A percentile compares a stretch with the other conserved stretches of the same genome.
Evolutionary conservation across 2,113 vertebrate species (phyloP).

Genomic region (Tupaia tana): DNA sequence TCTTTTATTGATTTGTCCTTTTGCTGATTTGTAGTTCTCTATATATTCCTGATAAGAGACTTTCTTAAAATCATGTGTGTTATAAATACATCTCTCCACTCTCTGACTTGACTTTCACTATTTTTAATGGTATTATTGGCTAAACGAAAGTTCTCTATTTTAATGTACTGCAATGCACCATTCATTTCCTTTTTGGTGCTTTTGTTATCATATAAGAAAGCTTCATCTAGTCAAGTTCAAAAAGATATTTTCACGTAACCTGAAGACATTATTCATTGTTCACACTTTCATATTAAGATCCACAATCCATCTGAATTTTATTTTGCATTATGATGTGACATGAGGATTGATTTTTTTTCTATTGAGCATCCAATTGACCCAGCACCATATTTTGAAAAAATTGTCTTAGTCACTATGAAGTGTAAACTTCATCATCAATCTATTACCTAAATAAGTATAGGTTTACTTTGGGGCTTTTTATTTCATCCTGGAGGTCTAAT

Average conservation of each 20-base stretch:
- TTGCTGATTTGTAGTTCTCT: neutral
- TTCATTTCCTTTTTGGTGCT: neutral
- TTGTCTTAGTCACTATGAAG: neutral
- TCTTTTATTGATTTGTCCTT: neutral
- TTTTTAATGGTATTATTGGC: neutral
- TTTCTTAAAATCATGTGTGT: neutral
- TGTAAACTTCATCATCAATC: conserved; percentile 15
- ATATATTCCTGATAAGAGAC: neutral
- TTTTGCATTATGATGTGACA: neutral
- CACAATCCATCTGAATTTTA: neutral
- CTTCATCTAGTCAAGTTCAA: neutral
- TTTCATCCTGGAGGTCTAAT: neutral
- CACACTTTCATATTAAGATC: neutral
- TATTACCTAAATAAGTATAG: neutral
- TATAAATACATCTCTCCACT: neutral
- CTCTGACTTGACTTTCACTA: neutral
- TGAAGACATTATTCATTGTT: neutral
- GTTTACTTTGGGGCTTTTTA: neutral
- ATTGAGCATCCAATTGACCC: neutral
- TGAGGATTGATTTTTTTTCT: neutral
- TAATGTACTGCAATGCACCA: neutral
- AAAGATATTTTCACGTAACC: neutral
- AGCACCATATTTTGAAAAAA: conserved; percentile 27
- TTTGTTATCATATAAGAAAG: neutral
- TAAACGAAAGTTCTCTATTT: conserved; percentile 5